Evolutionary conservation across 53 echinoderm and acorn worm genomes (phyloP), one percentile per base, ranked within the genome.

Genomic region (Astropecten irregularis): DNA sequence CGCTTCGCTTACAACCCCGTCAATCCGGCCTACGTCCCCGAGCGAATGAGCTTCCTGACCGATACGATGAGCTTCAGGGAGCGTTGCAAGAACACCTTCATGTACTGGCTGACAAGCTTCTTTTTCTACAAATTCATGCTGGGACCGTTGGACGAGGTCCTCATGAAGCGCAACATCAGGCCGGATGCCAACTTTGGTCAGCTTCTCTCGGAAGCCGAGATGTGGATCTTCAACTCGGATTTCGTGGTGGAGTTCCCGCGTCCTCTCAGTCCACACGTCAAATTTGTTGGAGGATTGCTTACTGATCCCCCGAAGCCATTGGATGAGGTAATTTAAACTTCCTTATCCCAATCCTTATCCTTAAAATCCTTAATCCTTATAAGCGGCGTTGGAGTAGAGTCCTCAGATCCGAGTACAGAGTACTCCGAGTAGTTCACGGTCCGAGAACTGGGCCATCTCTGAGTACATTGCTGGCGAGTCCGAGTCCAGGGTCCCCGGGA

Each of bases 21-120:
- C 36, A 72, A 85, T 23, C 72, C 72, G 18, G 85, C 87, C 46
- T 87, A 87, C 44, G 87, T 87, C n/a, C 87, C 79, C 16, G 74
- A 68, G 46, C 54, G 79, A 3, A 14, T 81, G 39, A 79, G 66
- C 40, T 68, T 49, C 35, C 33, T 77, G 26, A 3, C 87, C n/a
- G 87, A 87, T 31, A 27, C 11, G 49, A 79, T 87, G 81, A 79
- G 42, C 13, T 79, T 87, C 79, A 53, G 55, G 29, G 42, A 46
- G 5, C 68, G 68, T 9, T 27, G 22, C 3, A 68, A 46, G 33
- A 68, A 68, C 46, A 44, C 44, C 27, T 9, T 68, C 2, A 9
- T 68, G 9, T 68, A 68, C 27, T 68, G 68, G 68, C n/a, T 46
- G 14, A 68, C 26, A 3, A 15, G 68, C 19, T 46, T 42, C 68